Evolutionary conservation across 2,113 vertebrate species (phyloP).

Genomic region (Microcebus tavaratra): DNA sequence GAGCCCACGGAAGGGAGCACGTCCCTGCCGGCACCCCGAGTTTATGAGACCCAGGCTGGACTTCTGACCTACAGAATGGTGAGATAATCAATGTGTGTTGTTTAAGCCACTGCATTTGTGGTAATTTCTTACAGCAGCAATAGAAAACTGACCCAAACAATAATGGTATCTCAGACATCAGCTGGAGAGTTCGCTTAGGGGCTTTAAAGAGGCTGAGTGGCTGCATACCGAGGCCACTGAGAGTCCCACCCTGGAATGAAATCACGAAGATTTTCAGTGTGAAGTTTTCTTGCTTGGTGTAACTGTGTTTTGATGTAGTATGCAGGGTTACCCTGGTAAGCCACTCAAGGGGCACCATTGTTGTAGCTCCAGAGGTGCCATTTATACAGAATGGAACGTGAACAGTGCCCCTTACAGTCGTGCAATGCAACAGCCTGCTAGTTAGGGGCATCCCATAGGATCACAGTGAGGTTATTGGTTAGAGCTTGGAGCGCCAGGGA

Average conservation of each 20-base stretch:
- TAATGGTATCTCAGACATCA: neutral
- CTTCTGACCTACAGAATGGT: neutral
- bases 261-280: neutral
- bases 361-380: accelerated
- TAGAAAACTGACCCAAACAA: neutral
- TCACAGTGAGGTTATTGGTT: neutral
- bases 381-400: neutral
- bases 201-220: neutral
- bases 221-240: neutral
- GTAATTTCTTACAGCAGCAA: neutral
- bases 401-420: neutral
- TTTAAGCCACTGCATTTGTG: neutral
- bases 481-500: neutral
- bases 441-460: neutral
- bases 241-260: neutral
- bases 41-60: neutral
- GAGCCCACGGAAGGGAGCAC: neutral
- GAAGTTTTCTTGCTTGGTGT: neutral
- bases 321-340: neutral
- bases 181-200: neutral
- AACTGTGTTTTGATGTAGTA: neutral
- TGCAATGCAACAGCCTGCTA: neutral
- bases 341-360: neutral
- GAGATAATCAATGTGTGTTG: neutral
- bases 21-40: neutral